phyloP scores from a whole-genome alignment of 2,888 invertebrate genomes.

The Melinaea menophilus region DNA sequence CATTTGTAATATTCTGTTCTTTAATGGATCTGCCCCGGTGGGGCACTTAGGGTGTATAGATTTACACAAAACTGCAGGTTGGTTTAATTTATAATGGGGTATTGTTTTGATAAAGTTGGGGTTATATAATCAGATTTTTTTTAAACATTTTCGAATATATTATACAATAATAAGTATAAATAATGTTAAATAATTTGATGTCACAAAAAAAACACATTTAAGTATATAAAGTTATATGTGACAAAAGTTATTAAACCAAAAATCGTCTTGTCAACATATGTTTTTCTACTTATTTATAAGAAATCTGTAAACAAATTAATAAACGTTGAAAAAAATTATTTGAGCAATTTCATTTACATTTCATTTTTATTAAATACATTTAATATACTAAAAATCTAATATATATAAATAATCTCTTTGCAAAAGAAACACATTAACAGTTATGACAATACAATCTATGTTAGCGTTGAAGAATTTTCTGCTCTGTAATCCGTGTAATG shows the following conservation, averaged over 20 bases:
- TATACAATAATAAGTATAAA: too few species aligned
- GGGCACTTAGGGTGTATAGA: slow-evolving; percentile 45
- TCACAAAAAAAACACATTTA: too few species aligned
- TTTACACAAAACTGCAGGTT: slow-evolving; percentile 7
- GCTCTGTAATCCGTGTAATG: slow-evolving; percentile 66
- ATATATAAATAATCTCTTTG: not conserved
- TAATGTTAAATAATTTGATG: too few species aligned
- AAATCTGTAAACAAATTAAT: too few species aligned
- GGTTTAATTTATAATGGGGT: slow-evolving; percentile 6
- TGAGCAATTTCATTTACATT: too few species aligned
- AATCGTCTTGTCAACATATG: too few species aligned
- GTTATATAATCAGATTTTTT: not conserved
- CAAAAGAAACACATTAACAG: slow-evolving; percentile 38
- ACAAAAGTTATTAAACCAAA: too few species aligned
- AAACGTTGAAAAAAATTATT: too few species aligned
- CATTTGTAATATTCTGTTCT: slow-evolving; percentile 64
- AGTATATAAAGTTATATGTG: too few species aligned
- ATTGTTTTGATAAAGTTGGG: not conserved
- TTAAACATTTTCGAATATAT: too few species aligned
- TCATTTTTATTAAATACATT: not conserved
- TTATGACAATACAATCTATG: slow-evolving; percentile 50
- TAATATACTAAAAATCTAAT: not conserved
- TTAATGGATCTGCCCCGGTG: slow-evolving; percentile 60
- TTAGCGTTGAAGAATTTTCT: slow-evolving; percentile 55
- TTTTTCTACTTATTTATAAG: too few species aligned